A percentile compares a stretch with the other conserved stretches of the same genome.
Conservation (phyloP, 2,888 invertebrate species). For the Rugalucina vietnamica region DNA sequence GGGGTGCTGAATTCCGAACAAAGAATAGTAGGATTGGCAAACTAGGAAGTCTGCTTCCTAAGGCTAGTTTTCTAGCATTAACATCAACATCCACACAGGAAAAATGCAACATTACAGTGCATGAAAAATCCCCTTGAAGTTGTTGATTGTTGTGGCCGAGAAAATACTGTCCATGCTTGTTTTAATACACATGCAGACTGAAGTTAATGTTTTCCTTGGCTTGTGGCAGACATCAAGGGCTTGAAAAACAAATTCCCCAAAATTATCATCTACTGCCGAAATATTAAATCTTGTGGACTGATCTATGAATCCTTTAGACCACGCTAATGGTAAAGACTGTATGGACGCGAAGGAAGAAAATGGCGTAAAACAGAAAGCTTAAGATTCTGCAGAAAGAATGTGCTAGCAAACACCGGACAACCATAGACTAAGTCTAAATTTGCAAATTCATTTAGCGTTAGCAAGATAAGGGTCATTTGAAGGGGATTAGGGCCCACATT, state of each 20-base stretch:
- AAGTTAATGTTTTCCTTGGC: slow-evolving; percentile 7
- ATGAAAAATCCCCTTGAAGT: background rate
- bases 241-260: slow-evolving; percentile 12
- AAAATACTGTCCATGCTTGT: background rate
- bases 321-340: too few relatives aligned
- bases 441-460: too few relatives aligned
- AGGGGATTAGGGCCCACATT: too few relatives aligned
- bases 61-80: slow-evolving; percentile 17
- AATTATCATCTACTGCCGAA: slow-evolving; percentile 22
- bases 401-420: too few relatives aligned
- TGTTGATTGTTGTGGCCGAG: background rate
- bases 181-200: slow-evolving; percentile 5
- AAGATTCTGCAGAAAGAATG: too few relatives aligned
- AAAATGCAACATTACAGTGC: background rate
- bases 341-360: too few relatives aligned
- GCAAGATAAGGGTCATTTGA: too few relatives aligned
- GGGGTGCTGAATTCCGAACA: slow-evolving; percentile 1
- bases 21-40: slow-evolving; percentile 12
- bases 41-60: slow-evolving; percentile 19
- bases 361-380: too few relatives aligned
- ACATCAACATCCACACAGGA: slow-evolving; percentile 16
- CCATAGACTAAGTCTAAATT: too few relatives aligned
- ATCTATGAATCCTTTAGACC: background rate
- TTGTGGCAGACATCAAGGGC: slow-evolving; percentile 8
- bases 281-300: slow-evolving; percentile 21